Evolutionary conservation across 2,797 vertebrate genomes (phyloP), one percentile per base, ranked within the genome.

Genomic region (Sebastes diaconus): DNA sequence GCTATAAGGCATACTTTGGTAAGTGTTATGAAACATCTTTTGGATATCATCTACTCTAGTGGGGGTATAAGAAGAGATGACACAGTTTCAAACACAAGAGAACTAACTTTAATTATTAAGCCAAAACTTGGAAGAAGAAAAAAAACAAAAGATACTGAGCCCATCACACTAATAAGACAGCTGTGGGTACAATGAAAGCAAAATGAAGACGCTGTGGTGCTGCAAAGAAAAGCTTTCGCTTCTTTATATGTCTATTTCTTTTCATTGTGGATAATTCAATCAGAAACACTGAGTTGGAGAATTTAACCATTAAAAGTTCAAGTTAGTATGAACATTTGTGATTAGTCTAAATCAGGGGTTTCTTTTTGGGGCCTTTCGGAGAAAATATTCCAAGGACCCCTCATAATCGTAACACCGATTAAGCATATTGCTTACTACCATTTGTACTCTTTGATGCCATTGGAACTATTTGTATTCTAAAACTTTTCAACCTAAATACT

Each of bases 81-180:
- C 69, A 58, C 30, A 20, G 27, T 36, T 76, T 76, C 46, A 74
- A 78, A 69, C 16, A 8, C 57, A 60, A 60, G n/a, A 58, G 32
- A 75, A 14, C 54, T 6, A 27, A 42, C 78, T 68, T 80, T 24
- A 84, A 78, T 75, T 73, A 75, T 75, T 39, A 13, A 65, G 13
- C 24, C 29, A 8, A 36, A 63, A 30, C 30, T 34, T 34, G 58
- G 46, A 54, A 22, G 50, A 54, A 52, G 2, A 20, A 30, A 52
- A 30, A 65, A 20, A 60, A 57, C 1, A 10, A 18, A 11, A 54
- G 55, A 34, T 20, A 57, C 22, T 9, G 30, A 69, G 55, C 14
- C 68, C 4, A 13, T 79, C 69, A 32, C 18, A 27, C 58, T 60
- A 72, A 74, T 29, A 46, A 54, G 65, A 75, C 32, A 69, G 67